Conservation (phyloP, 2,113 vertebrate genomes). For the Psammodynastes pulverulentus region DNA sequence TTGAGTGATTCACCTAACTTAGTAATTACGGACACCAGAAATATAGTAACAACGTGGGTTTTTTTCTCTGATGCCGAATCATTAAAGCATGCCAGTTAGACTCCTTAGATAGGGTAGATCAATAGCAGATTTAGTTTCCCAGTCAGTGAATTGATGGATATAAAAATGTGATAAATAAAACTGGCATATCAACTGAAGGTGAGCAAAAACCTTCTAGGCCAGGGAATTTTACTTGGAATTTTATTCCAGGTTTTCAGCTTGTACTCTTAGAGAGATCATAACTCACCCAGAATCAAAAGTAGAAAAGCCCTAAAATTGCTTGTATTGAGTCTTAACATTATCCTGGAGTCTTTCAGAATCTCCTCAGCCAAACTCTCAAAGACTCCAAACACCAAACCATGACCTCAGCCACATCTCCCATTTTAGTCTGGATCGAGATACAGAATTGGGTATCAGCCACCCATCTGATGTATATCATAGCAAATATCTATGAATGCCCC, state of each 20-base stretch:
- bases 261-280: not conserved
- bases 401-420: not conserved
- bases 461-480: not conserved
- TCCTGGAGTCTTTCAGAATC: not conserved
- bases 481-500: not conserved
- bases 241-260: not conserved
- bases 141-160: not conserved
- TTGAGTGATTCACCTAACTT: not conserved
- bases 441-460: not conserved
- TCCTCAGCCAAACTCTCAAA: not conserved
- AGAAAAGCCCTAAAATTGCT: not conserved
- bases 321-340: not conserved
- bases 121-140: not conserved
- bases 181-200: not conserved
- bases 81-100: not conserved
- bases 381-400: not conserved
- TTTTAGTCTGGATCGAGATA: not conserved
- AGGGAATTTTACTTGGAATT: not conserved
- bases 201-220: not conserved
- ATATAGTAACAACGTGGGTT: not conserved
- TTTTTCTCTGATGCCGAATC: not conserved
- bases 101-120: not conserved
- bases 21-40: not conserved
- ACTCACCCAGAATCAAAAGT: not conserved
- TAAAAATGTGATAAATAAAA: not conserved